Evolutionary conservation across 2,888 invertebrate species (phyloP).

Genomic region (Leucophora obtusa): DNA sequence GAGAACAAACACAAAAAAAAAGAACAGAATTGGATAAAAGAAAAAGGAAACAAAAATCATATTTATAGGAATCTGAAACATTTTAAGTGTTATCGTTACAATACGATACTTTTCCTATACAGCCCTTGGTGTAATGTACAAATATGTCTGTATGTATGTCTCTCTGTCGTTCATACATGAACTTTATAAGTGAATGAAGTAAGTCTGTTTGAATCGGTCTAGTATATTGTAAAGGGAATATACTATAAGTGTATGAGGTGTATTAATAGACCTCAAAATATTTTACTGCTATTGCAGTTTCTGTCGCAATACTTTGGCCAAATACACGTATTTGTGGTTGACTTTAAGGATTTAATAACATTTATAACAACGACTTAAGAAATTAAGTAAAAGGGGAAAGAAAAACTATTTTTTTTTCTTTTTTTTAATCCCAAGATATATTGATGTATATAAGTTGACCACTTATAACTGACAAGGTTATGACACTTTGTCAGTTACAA

Average conservation of each 20-base stretch:
- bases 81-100: constrained; percentile 61
- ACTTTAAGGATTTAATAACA: constrained; percentile 40
- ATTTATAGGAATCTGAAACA: constrained; percentile 59
- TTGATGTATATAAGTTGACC: neutral
- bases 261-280: constrained; percentile 57
- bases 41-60: constrained; percentile 48
- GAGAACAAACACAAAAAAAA: constrained; percentile 11
- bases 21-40: neutral
- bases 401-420: too few species aligned
- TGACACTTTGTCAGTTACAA: too few species aligned
- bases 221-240: neutral
- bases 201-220: constrained; percentile 3
- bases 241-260: constrained; percentile 9
- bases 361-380: neutral
- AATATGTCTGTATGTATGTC: constrained; percentile 11
- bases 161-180: constrained; percentile 22
- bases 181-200: constrained; percentile 38
- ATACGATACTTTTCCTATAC: constrained; percentile 47
- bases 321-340: constrained; percentile 48
- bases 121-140: constrained; percentile 26
- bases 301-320: neutral
- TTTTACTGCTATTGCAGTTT: constrained; percentile 34
- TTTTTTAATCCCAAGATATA: neutral
- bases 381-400: neutral
- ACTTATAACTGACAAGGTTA: too few species aligned